These are phyloP conservation scores for Zoanthus sansibaricus DNA, from an alignment of 92 coral and sea anemone species.

Conservation along the genomic window DNA sequence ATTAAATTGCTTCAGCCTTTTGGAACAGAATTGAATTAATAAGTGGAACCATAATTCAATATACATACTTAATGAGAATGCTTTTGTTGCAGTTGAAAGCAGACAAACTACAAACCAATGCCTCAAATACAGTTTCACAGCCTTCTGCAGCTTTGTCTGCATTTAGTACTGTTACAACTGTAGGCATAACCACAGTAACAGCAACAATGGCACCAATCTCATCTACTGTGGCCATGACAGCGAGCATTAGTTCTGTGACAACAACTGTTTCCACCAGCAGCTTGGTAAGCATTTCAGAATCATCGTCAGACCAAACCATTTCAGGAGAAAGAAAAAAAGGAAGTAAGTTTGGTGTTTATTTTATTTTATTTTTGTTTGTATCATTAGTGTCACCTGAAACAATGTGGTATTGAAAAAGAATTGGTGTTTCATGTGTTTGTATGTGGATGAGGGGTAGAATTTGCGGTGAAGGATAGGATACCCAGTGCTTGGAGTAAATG, in stretches of 20 bases:
- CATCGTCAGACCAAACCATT: not conserved
- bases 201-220: constrained; percentile 22
- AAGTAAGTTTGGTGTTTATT: not conserved
- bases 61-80: not conserved
- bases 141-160: constrained; percentile 29
- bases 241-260: constrained; percentile 1
- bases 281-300: not conserved
- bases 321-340: constrained; percentile 1
- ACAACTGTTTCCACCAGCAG: not conserved
- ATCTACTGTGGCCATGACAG: constrained; percentile 22
- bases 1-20: too few relatives aligned
- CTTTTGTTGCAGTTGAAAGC: not conserved
- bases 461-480: too few relatives aligned
- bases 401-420: too few relatives aligned
- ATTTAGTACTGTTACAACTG: constrained; percentile 29
- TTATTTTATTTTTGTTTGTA: not conserved
- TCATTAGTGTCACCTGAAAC: too few relatives aligned
- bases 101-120: constrained; percentile 14
- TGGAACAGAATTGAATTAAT: too few relatives aligned
- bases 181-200: constrained; percentile 8
- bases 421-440: too few relatives aligned
- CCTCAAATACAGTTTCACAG: not conserved
- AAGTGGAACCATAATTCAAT: too few relatives aligned
- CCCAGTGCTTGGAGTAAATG: too few relatives aligned
- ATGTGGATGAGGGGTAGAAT: too few relatives aligned